Conservation (phyloP, 2,888 invertebrate species). For the Drosophila rellima region DNA sequence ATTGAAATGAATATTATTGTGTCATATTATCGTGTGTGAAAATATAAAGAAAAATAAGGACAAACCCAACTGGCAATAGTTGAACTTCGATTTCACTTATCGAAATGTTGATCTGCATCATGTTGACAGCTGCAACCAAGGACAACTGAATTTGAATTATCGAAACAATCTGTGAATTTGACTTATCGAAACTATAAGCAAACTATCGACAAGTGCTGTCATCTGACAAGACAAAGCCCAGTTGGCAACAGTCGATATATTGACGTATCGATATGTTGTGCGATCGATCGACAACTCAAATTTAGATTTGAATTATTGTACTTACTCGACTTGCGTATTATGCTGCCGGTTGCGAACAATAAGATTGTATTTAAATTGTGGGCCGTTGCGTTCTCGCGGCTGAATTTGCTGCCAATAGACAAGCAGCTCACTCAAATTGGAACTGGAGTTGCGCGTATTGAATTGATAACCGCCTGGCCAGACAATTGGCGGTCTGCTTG, state of each 20-base stretch:
- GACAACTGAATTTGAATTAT: neutral
- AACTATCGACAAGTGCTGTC: neutral
- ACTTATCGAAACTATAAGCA: neutral
- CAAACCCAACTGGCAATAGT: no score
- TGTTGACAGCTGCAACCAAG: no score
- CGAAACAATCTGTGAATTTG: no score
- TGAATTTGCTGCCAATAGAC: conserved; percentile 93
- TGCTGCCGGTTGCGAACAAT: conserved; percentile 59
- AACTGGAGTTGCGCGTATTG: conserved; percentile 83
- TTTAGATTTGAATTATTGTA: conserved; percentile 13
- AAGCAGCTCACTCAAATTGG: conserved; percentile 87
- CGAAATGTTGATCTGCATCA: no score
- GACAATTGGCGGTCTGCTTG: conserved; percentile 89
- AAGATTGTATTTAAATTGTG: conserved; percentile 90
- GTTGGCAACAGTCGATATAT: neutral
- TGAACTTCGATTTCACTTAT: neutral
- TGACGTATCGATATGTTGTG: neutral
- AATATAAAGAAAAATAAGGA: no score
- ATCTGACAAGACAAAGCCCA: neutral
- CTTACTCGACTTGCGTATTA: conserved; percentile 60
- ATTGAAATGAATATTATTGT: no score
- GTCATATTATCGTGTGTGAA: no score
- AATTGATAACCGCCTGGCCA: conserved; percentile 89
- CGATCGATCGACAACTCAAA: neutral
- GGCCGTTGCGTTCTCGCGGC: conserved; percentile 90